These are phyloP conservation scores for Hypsopygia costalis DNA, from an alignment of 2,888 invertebrate genomes.

Conservation along the genomic window DNA sequence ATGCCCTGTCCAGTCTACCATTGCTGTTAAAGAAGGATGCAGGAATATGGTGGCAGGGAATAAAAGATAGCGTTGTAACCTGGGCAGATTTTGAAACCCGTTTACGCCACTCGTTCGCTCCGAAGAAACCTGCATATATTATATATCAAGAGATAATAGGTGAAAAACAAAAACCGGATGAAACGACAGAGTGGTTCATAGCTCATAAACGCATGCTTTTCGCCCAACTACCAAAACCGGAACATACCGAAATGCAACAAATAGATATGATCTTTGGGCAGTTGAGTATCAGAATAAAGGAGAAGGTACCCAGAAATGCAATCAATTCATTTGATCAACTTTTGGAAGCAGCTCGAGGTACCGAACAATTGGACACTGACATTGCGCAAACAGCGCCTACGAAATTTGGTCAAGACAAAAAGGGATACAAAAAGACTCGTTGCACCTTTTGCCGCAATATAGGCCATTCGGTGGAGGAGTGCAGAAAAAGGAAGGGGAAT, in stretches of 20 bases:
- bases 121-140: neutral
- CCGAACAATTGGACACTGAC: too few relatives aligned
- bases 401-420: too few relatives aligned
- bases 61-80: neutral
- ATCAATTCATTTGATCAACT: too few relatives aligned
- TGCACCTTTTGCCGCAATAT: neutral
- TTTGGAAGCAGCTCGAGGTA: too few relatives aligned
- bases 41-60: neutral
- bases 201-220: too few relatives aligned
- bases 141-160: neutral
- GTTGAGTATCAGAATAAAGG: neutral
- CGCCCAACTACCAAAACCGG: too few relatives aligned
- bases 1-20: neutral
- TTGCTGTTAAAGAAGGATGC: neutral
- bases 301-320: too few relatives aligned
- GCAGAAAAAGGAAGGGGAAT: neutral
- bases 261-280: conserved; percentile 1
- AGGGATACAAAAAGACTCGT: neutral
- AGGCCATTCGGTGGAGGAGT: neutral
- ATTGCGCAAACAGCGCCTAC: too few relatives aligned
- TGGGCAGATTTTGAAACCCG: neutral
- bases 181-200: neutral
- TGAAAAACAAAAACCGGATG: neutral
- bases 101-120: neutral
- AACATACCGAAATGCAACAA: neutral